Percentiles rank a stretch among this genome's conserved stretches.
These are phyloP conservation scores for Tragulus kanchil DNA, from an alignment of 2,113 vertebrate species.

Conservation along the genomic window DNA sequence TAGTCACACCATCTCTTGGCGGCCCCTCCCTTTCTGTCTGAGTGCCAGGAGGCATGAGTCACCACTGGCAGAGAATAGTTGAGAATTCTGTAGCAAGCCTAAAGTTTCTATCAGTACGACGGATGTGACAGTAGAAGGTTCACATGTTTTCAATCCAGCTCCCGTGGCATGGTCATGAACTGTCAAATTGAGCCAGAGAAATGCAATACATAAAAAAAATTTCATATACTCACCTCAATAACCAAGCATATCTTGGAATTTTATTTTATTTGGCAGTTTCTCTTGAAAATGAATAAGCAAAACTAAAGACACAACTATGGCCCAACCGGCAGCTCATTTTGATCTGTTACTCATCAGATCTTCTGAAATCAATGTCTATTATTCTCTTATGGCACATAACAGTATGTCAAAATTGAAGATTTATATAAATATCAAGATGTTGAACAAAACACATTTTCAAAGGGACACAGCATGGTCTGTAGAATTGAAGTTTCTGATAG, in stretches of 20 bases:
- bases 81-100: neutral
- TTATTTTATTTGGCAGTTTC: neutral
- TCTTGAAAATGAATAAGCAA: neutral
- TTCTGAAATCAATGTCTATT: neutral
- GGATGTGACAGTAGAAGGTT: neutral
- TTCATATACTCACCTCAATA: neutral
- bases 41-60: neutral
- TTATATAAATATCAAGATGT: neutral
- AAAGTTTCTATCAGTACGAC: neutral
- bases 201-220: too few relatives aligned
- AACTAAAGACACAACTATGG: neutral
- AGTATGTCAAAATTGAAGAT: neutral
- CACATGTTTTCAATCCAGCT: neutral
- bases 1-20: neutral
- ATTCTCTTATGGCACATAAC: neutral
- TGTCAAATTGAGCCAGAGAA: too few relatives aligned
- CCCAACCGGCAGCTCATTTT: too few relatives aligned
- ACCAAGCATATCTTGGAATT: neutral
- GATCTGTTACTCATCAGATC: neutral
- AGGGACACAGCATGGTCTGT: neutral
- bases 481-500: neutral
- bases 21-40: neutral
- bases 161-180: neutral
- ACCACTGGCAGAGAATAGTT: neutral
- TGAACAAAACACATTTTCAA: neutral